These are phyloP conservation scores for Drosophila triauraria DNA, from an alignment of 1,140 invertebrate species.

Conservation along the genomic window DNA sequence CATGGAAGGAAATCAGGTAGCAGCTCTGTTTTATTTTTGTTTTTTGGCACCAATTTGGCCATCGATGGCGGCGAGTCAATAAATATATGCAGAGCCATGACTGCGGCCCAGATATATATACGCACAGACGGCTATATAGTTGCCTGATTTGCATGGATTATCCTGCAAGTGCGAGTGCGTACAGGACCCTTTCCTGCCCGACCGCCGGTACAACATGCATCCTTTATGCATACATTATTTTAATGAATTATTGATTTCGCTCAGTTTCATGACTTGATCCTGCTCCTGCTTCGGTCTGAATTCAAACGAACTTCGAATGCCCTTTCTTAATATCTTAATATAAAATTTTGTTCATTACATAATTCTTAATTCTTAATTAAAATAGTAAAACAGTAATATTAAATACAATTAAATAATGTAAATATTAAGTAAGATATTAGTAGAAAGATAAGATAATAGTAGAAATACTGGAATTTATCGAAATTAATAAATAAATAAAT, in stretches of 20 bases:
- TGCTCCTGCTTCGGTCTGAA: too few species aligned
- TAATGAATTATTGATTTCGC: slow-evolving; percentile 81
- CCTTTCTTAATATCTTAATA: not conserved
- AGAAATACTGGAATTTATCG: too few species aligned
- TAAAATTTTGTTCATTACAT: too few species aligned
- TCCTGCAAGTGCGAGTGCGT: slow-evolving; percentile 28
- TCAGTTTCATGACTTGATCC: slow-evolving; percentile 43
- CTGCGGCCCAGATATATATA: not conserved
- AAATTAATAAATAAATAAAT: too few species aligned
- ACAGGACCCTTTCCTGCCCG: not conserved
- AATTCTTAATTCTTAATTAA: too few species aligned
- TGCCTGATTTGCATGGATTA: slow-evolving; percentile 62
- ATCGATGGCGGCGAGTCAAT: slow-evolving; percentile 23
- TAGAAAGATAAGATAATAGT: too few species aligned
- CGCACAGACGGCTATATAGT: slow-evolving; percentile 6
- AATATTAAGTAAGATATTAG: too few species aligned
- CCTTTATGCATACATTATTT: slow-evolving; percentile 80
- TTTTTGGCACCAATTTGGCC: slow-evolving; percentile 45
- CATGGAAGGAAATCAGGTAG: too few species aligned
- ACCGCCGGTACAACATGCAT: slow-evolving; percentile 56
- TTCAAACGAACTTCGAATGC: not conserved
- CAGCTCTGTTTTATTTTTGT: slow-evolving; percentile 47
- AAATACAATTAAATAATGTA: too few species aligned
- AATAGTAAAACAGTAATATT: too few species aligned
- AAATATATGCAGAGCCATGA: slow-evolving; percentile 31